Conservation (phyloP, 2,888 invertebrate genomes). For the Cylloceria caligata region DNA sequence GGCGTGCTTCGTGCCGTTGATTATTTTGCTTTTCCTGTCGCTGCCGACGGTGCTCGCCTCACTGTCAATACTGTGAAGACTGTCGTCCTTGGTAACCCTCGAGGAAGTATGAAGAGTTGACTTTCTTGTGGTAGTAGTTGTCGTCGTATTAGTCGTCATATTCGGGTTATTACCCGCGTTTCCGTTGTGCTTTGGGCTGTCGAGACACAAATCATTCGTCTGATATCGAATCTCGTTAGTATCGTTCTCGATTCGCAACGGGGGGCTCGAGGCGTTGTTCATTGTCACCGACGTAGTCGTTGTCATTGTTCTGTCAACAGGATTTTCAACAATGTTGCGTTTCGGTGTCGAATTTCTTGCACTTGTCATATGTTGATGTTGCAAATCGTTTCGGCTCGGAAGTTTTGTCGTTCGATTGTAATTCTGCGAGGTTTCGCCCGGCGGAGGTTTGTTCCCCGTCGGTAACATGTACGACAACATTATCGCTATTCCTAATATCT, state of each 20-base stretch:
- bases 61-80: constrained; percentile 89
- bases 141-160: constrained; percentile 70
- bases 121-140: constrained; percentile 77
- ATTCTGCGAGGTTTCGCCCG: constrained; percentile 82
- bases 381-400: constrained; percentile 68
- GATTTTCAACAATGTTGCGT: constrained; percentile 68
- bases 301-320: constrained; percentile 74
- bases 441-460: constrained; percentile 91
- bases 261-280: constrained; percentile 59
- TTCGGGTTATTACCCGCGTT: constrained; percentile 41
- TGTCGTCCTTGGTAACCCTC: constrained; percentile 88
- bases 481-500: constrained; percentile 72
- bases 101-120: constrained; percentile 78
- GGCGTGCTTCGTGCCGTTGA: constrained; percentile 90
- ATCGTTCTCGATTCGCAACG: constrained; percentile 68
- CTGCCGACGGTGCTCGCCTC: constrained; percentile 88
- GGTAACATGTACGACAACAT: constrained; percentile 94
- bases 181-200: constrained; percentile 82
- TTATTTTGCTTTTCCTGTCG: constrained; percentile 89
- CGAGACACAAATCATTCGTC: constrained; percentile 70
- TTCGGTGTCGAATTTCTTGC: constrained; percentile 63
- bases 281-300: constrained; percentile 62
- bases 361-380: constrained; percentile 64
- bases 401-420: constrained; percentile 65
- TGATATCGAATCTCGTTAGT: constrained; percentile 56